Evolutionary conservation across 1,140 invertebrate species (phyloP), one percentile per base, ranked within the genome.

Genomic region (Ips typographus): DNA sequence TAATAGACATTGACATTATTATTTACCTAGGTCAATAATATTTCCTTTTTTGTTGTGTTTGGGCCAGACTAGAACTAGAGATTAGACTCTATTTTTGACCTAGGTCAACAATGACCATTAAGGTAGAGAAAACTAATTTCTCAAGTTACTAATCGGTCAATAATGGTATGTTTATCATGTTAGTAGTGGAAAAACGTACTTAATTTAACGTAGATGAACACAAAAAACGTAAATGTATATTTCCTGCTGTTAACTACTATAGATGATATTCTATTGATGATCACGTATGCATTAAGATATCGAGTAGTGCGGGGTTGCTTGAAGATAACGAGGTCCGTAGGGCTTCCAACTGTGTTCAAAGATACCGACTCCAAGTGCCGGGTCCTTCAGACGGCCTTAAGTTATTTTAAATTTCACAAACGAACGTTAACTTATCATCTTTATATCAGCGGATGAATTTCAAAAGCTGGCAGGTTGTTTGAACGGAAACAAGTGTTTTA

Each of bases 221-320:
- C 44, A 49, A 22, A 49, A 49, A 8, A 22, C 7, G 22, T 8
- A 49, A 49, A 49, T 49, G 22, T 49, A 5, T 49, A 22, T 49
- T 3, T 1, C 44, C 7, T 8, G 44, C 44, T 8, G 44, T 2
- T 22, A 49, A 2, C 44, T 22, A 8, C 44, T 22, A 49, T 22
- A 49, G 44, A 49, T 22, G 44, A 8, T 49, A 8, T 22, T 49
- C 44, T 22, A 49, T 49, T 49, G 7, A 49, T 49, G 44, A 49
- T 49, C 44, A 49, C 44, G 44, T 8, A 49, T 8, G 44, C 44
- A 49, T 49, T 49, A 49, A 8, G 22, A 49, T 49, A 49, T 49
- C 44, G 44, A 49, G 44, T 49, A 22, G 7, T 49, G 44, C 44
- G 44, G 44, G 6, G 44, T 22, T 22, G 44, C 44, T 49, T 49